Conservation (phyloP, 2,888 invertebrate genomes). For the Hemithea aestivaria region DNA sequence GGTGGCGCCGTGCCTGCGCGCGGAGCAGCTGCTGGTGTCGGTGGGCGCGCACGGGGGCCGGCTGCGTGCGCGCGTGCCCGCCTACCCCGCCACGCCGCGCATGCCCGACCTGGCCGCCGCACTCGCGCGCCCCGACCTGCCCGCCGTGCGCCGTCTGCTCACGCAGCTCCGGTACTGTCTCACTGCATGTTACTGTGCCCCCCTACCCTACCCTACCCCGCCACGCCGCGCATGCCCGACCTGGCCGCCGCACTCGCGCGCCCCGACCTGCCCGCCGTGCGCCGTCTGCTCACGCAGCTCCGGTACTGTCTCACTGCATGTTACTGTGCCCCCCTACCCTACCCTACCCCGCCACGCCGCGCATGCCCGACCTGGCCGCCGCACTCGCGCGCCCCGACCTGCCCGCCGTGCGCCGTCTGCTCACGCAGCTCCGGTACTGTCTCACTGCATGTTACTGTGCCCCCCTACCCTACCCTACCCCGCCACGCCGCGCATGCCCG, state of each 20-base stretch:
- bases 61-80: slow-evolving; percentile 94
- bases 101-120: slow-evolving; percentile 90
- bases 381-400: slow-evolving; percentile 75
- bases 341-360: slow-evolving; percentile 76
- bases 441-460: too few species aligned
- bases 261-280: slow-evolving; percentile 42
- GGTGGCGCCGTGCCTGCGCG: slow-evolving; percentile 92
- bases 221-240: slow-evolving; percentile 87
- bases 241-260: slow-evolving; percentile 85
- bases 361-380: slow-evolving; percentile 89
- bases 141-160: slow-evolving; percentile 49
- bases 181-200: too few species aligned
- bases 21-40: slow-evolving; percentile 94
- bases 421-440: slow-evolving; percentile 76
- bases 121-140: slow-evolving; percentile 63
- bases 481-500: slow-evolving; percentile 86
- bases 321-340: too few species aligned
- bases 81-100: slow-evolving; percentile 89
- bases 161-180: slow-evolving; percentile 77
- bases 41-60: slow-evolving; percentile 97
- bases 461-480: not conserved
- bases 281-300: slow-evolving; percentile 63
- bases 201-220: slow-evolving; percentile 22
- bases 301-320: too few species aligned
- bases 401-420: slow-evolving; percentile 46